These are phyloP conservation scores for Coranthus polyacanthus DNA, from an alignment of 2,797 vertebrate genomes.

Conservation along the genomic window DNA sequence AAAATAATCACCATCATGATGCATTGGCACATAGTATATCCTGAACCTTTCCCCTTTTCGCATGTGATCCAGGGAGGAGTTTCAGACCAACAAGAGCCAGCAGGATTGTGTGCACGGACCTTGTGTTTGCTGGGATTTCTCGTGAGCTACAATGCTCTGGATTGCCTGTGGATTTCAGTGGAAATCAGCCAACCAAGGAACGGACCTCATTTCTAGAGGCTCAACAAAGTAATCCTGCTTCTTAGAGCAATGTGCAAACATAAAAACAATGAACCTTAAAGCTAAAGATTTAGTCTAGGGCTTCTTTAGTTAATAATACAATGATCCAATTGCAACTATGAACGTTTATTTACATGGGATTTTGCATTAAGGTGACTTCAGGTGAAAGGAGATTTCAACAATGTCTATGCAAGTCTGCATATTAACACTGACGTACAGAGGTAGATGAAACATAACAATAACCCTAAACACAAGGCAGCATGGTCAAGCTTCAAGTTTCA, in stretches of 20 bases:
- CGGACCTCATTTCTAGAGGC: constrained; percentile 28
- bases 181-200: constrained; percentile 42
- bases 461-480: background rate
- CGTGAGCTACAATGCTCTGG: constrained; percentile 42
- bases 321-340: background rate
- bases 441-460: background rate
- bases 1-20: constrained; percentile 44
- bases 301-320: background rate
- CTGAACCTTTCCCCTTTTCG: constrained; percentile 46
- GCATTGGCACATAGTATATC: constrained; percentile 30
- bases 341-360: constrained; percentile 1
- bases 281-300: constrained; percentile 4
- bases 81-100: constrained; percentile 29
- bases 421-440: background rate
- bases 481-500: background rate
- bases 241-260: constrained; percentile 30
- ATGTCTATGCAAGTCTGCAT: too few species aligned
- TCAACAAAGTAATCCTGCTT: constrained; percentile 61
- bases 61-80: constrained; percentile 81
- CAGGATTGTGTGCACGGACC: constrained; percentile 53
- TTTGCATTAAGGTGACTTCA: background rate
- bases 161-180: constrained; percentile 59
- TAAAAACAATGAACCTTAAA: constrained; percentile 13
- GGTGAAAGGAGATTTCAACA: background rate
- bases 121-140: constrained; percentile 67